Evolutionary conservation across 2,797 vertebrate genomes (phyloP).

Genomic region (Mormyrops attenuatus): DNA sequence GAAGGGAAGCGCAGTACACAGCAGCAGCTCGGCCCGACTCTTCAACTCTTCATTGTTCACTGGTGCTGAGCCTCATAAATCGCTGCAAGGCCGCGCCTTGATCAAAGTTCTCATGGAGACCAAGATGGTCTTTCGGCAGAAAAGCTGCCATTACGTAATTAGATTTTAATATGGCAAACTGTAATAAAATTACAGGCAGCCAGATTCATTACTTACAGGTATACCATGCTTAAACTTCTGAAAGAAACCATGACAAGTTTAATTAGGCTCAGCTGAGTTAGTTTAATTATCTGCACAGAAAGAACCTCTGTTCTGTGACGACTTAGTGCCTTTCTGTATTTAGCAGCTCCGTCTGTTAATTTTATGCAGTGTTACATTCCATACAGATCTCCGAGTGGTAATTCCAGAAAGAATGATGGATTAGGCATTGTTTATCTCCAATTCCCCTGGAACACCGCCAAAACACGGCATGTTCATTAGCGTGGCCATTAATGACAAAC

Average conservation of each 20-base stretch:
- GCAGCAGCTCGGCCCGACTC: neutral
- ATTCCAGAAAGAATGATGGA: neutral
- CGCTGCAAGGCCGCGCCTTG: neutral
- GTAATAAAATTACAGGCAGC: constrained; percentile 24
- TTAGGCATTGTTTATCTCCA: neutral
- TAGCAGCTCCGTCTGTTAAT: constrained; percentile 22
- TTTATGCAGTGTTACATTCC: neutral
- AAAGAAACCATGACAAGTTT: constrained; percentile 36
- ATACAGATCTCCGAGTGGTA: neutral
- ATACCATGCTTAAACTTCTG: constrained; percentile 19
- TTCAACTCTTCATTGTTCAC: neutral
- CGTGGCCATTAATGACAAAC: neutral
- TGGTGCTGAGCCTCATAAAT: neutral
- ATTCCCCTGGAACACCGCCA: neutral
- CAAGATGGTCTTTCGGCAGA: neutral
- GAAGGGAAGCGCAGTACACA: neutral
- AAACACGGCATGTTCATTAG: neutral
- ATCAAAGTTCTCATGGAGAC: neutral
- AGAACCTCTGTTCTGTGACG: constrained; percentile 22
- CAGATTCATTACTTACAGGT: constrained; percentile 30
- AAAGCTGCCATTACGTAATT: constrained; percentile 10
- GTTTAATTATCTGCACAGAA: constrained; percentile 43
- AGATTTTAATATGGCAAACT: neutral
- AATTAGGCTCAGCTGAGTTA: constrained; percentile 42
- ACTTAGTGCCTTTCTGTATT: neutral